Base-by-base conservation (phyloP, 1,140 invertebrate species). In the Brachionus manjavacas region DNA sequence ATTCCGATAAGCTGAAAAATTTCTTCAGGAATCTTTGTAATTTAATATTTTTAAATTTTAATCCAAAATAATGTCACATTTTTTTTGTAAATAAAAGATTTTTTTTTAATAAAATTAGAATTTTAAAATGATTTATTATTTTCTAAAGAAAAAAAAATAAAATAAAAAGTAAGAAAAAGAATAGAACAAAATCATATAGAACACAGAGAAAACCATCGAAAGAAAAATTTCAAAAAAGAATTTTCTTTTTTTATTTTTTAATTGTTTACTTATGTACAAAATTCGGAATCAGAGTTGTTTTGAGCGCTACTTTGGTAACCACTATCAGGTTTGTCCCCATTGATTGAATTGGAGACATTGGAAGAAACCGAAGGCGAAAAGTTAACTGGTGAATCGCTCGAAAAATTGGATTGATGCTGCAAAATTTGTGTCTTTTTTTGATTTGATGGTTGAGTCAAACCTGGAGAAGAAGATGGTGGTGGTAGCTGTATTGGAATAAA, bases 401-500 rank as follows among this genome's bases (percentile, higher is more conserved):
- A 35, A n/a, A 46, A 76, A 76, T 49, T 76, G 0, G 31, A 49
- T n/a, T 49, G 43, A 55, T 16, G 52, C 9, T 43, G 72, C 20
- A 43, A 14, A 49, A 25, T 25, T 20, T 76, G 7, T 76, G 72
- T 49, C 28, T 76, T 25, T 25, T 76, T 76, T 23, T 3, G 11
- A 49, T 49, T 76, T 23, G 31, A 4, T 76, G 68, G 39, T 20
- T 76, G 72, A 25, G 46, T 23, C 14, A 55, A 55, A 31, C 52
- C 52, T 68, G 52, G 79, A 1, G 79, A 81, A 31, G 52, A 60
- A 28, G 52, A 39, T 20, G 39, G 14, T 20, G 52, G 52, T 28
- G 79, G 79, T 9, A 81, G 16, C 52, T 81, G 79, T 41, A 81
- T 81, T 14, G 79, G 79, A 64, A 81, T 43, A 68, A 81, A 81